Evolutionary conservation across 2,113 vertebrate genomes (phyloP).

Genomic region (Urocynchramus pylzowi): DNA sequence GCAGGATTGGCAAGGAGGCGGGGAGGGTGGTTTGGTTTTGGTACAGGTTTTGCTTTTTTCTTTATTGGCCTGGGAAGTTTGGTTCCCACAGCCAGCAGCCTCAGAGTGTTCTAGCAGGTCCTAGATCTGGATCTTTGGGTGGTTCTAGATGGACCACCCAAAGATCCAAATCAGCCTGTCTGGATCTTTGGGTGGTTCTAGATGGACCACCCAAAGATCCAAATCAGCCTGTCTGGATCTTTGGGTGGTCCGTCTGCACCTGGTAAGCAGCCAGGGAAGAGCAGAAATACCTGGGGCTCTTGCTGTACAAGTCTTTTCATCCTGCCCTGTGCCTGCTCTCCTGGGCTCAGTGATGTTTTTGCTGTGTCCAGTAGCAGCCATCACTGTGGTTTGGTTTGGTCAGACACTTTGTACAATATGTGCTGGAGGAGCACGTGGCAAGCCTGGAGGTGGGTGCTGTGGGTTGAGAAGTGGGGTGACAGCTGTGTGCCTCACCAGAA

Average conservation of each 20-base stretch:
- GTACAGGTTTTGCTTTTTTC: neutral
- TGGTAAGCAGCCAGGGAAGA: neutral
- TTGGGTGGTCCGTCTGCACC: neutral
- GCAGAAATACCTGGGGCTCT: neutral
- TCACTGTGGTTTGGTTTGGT: neutral
- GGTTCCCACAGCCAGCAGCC: neutral
- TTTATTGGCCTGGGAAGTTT: neutral
- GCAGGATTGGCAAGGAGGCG: neutral
- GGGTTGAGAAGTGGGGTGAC: neutral
- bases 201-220: too few relatives aligned
- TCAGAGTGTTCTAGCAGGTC: neutral
- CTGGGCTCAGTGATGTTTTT: neutral
- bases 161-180: neutral
- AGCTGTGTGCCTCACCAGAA: neutral
- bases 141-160: too few relatives aligned
- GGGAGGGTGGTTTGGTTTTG: neutral
- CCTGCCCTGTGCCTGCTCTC: neutral
- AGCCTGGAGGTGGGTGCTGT: neutral
- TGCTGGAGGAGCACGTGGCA: neutral
- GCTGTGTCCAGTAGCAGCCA: neutral
- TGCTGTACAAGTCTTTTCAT: neutral
- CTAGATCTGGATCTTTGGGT: neutral
- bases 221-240: neutral
- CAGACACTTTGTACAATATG: fast-evolving
- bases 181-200: neutral